phyloP scores from a whole-genome alignment of 1,140 invertebrate species.

The Ips typographus region DNA sequence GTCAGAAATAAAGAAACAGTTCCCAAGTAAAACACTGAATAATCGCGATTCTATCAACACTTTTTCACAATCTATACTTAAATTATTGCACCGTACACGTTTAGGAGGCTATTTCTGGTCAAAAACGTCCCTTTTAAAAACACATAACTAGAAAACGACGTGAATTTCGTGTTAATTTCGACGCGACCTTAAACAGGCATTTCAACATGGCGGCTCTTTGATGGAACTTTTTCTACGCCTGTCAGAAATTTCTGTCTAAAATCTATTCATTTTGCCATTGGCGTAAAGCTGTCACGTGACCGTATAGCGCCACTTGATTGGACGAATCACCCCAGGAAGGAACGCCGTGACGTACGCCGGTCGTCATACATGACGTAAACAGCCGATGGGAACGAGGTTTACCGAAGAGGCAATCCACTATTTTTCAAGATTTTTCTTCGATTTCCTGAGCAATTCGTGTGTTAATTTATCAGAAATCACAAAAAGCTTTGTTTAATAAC shows the following conservation, averaged over 20 bases:
- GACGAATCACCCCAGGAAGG: conserved; percentile 52
- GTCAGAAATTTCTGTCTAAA: conserved; percentile 82
- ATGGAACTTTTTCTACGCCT: conserved; percentile 90
- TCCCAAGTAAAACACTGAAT: conserved; percentile 54
- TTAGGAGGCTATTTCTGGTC: conserved; percentile 46
- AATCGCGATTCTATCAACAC: conserved; percentile 46
- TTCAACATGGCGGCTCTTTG: conserved; percentile 85
- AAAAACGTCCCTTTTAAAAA: conserved; percentile 48
- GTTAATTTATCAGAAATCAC: no score
- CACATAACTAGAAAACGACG: conserved; percentile 46
- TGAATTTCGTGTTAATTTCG: conserved; percentile 66
- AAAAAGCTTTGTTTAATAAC: no score
- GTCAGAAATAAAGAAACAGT: conserved; percentile 64
- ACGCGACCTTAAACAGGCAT: conserved; percentile 69
- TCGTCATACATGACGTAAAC: conserved; percentile 44
- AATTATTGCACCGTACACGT: conserved; percentile 46
- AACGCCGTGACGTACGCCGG: conserved; percentile 49
- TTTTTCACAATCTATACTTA: conserved; percentile 50
- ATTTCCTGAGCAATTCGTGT: no score
- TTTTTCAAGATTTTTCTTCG: no score
- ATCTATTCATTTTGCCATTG: conserved; percentile 58
- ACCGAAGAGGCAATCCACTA: conserved; percentile 5
- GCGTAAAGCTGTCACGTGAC: conserved; percentile 59
- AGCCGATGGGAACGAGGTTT: conserved; percentile 14
- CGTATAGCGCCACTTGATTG: conserved; percentile 48